phyloP scores from a whole-genome alignment of 2,888 invertebrate genomes.

The Coremacera marginata region DNA sequence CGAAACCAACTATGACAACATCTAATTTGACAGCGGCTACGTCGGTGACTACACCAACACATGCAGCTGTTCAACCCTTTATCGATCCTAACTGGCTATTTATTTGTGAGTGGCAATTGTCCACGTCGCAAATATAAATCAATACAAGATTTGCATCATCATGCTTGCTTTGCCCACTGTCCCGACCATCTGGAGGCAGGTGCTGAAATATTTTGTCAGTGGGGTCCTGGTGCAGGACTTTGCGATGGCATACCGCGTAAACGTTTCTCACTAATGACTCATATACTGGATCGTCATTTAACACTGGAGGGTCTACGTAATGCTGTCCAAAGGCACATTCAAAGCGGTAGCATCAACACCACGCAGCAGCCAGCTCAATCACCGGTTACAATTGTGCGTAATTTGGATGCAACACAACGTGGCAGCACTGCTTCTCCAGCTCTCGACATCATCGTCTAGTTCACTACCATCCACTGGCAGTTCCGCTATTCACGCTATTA shows the following conservation, averaged over 20 bases:
- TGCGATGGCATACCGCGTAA: constrained; percentile 91
- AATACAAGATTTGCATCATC: constrained; percentile 85
- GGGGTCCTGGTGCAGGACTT: constrained; percentile 76
- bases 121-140: constrained; percentile 80
- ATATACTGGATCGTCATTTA: constrained; percentile 95
- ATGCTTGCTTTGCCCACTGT: constrained; percentile 88
- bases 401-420: constrained; percentile 53
- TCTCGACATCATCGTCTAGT: constrained; percentile 56
- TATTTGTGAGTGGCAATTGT: constrained; percentile 96
- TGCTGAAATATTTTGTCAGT: constrained; percentile 87
- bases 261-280: constrained; percentile 96
- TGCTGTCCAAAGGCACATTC: constrained; percentile 63
- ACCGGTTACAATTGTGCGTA: constrained; percentile 68
- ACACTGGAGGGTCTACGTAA: constrained; percentile 74
- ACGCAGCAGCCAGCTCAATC: constrained; percentile 57
- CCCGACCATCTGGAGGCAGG: constrained; percentile 74
- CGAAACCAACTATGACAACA: constrained; percentile 17
- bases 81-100: constrained; percentile 71
- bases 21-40: constrained; percentile 29
- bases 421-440: constrained; percentile 57
- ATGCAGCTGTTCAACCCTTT: constrained; percentile 46
- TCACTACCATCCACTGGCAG: constrained; percentile 71
- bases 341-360: constrained; percentile 60
- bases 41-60: constrained; percentile 32
- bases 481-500: constrained; percentile 96